phyloP scores from a whole-genome alignment of 2,797 vertebrate genomes.

The Anas georgica region DNA sequence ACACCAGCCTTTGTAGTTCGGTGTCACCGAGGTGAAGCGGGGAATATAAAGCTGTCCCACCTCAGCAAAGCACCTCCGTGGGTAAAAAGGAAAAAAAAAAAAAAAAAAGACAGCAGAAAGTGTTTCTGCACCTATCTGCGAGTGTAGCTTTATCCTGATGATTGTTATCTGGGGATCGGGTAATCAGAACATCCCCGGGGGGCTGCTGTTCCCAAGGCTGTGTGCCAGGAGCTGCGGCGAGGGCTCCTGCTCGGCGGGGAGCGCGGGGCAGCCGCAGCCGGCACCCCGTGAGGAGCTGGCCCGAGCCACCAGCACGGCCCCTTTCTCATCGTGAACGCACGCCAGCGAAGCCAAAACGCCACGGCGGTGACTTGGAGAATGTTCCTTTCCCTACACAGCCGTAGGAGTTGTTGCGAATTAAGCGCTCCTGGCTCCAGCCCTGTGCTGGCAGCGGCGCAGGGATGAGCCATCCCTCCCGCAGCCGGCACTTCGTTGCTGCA shows the following conservation, averaged over 20 bases:
- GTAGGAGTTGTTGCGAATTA: constrained; percentile 31
- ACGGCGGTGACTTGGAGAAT: constrained; percentile 18
- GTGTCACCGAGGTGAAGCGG: not conserved
- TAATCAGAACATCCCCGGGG: not conserved
- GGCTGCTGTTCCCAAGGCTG: not conserved
- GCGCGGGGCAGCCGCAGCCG: not conserved
- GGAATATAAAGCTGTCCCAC: not conserved
- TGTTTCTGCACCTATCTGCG: not conserved
- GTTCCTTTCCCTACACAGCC: constrained; percentile 46
- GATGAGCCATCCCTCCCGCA: constrained; percentile 51
- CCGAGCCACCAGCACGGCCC: not conserved
- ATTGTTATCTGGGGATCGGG: rapidly evolving
- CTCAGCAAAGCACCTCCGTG: rapidly evolving
- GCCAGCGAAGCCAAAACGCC: constrained; percentile 10
- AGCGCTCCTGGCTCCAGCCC: constrained; percentile 29
- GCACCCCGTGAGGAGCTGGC: not conserved
- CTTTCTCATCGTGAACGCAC: not conserved
- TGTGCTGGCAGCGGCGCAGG: constrained; percentile 25
- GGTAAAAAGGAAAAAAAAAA: not conserved
- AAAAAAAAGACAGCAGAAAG: not conserved
- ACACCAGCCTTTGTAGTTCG: not conserved
- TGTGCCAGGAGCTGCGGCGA: not conserved
- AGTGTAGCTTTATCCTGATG: not conserved
- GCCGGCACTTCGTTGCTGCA: not conserved
- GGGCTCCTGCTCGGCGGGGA: constrained; percentile 23